Percentiles rank a stretch among this genome's conserved stretches.
Conservation (phyloP, 2,888 invertebrate genomes). For the Electrophaes corylata region DNA sequence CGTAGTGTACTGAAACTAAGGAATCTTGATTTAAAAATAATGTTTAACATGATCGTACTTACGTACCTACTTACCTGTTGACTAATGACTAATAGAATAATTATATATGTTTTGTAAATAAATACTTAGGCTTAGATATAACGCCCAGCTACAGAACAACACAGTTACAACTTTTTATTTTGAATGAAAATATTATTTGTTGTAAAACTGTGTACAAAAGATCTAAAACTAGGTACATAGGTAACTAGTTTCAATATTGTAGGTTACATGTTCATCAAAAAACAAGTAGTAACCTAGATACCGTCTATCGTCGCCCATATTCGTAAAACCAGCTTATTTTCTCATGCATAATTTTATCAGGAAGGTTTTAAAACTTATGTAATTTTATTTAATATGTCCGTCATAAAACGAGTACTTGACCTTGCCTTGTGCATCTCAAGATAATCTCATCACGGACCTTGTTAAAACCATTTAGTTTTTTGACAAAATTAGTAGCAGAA, state of each 20-base stretch:
- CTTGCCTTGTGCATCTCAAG: conserved; percentile 41
- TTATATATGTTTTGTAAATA: no score
- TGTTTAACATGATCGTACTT: no score
- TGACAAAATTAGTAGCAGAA: conserved; percentile 50
- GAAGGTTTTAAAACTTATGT: conserved; percentile 4
- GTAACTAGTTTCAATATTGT: no score
- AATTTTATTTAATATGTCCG: conserved; percentile 36
- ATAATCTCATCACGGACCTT: conserved; percentile 41
- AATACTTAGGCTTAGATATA: no score
- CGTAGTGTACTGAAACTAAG: conserved; percentile 2
- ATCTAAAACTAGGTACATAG: no score
- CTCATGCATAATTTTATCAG: conserved; percentile 8
- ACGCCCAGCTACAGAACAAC: no score
- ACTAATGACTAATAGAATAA: no score
- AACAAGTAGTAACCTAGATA: neutral
- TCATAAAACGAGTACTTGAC: conserved; percentile 45
- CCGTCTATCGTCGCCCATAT: conserved; percentile 2
- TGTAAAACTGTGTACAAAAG: no score
- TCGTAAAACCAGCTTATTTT: neutral
- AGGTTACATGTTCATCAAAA: neutral
- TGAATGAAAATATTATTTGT: no score
- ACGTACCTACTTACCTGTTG: neutral
- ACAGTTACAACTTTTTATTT: no score
- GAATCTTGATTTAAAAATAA: neutral
- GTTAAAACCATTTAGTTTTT: conserved; percentile 44